These are phyloP conservation scores for Oxyscelio sp. DNA, from an alignment of 2,888 invertebrate genomes.

Conservation along the genomic window DNA sequence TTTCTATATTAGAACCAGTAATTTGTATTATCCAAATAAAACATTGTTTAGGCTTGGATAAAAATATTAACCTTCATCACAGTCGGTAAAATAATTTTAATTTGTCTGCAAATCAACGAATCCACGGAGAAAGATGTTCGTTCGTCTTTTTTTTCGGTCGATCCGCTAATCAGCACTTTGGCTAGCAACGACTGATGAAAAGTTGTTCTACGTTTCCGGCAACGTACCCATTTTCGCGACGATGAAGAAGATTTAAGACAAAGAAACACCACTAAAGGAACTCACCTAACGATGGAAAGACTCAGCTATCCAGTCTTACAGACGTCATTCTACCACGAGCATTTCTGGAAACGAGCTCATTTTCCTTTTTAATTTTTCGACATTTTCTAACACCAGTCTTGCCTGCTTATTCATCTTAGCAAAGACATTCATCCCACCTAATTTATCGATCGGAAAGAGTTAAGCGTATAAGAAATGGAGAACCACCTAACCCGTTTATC, in stretches of 20 bases:
- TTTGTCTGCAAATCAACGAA: too few relatives aligned
- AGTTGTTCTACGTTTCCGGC: conserved; percentile 77
- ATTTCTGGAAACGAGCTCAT: conserved; percentile 29
- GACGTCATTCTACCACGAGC: conserved; percentile 30
- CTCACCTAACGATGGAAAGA: conserved; percentile 79
- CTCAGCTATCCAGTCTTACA: neutral
- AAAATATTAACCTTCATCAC: too few relatives aligned
- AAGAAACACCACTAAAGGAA: conserved; percentile 14
- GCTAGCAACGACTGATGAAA: conserved; percentile 82
- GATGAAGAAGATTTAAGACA: conserved; percentile 84
- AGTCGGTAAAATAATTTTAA: too few relatives aligned
- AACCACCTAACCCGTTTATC: conserved; percentile 26
- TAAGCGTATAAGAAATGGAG: conserved; percentile 76
- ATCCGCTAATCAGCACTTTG: conserved; percentile 85
- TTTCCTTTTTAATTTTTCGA: conserved; percentile 31
- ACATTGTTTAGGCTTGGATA: too few relatives aligned
- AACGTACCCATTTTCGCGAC: conserved; percentile 84
- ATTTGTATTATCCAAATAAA: too few relatives aligned
- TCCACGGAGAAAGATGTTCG: too few relatives aligned
- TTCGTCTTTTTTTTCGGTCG: too few relatives aligned
- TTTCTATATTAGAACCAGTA: too few relatives aligned
- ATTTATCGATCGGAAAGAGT: conserved; percentile 75
- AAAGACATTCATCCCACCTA: conserved; percentile 54
- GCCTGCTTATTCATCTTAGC: conserved; percentile 63
- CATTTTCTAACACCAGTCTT: conserved; percentile 9